Conservation (phyloP, 2,797 vertebrate species). For the Clamator glandarius region DNA sequence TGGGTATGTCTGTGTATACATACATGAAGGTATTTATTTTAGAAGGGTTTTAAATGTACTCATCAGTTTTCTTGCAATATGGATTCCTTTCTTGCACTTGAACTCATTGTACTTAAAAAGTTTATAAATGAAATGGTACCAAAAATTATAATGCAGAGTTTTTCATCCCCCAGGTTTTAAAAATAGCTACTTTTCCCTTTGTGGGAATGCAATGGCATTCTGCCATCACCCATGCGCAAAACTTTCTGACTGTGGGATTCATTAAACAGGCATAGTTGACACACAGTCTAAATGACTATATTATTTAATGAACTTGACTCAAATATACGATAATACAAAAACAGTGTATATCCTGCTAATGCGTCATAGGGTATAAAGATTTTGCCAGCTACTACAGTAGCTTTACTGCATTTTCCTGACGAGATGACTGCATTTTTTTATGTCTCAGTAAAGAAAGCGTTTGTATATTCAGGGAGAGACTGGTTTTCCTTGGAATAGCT, state of each 20-base stretch:
- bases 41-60: background rate
- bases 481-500: slow-evolving; percentile 64
- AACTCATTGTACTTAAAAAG: background rate
- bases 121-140: background rate
- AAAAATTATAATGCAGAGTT: background rate
- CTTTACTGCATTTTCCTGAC: background rate
- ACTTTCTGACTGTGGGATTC: background rate
- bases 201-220: slow-evolving; percentile 1
- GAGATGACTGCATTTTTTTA: slow-evolving; percentile 16
- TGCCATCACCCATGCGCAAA: background rate
- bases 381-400: background rate
- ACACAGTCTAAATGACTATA: background rate
- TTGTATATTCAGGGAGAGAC: slow-evolving; percentile 48
- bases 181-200: slow-evolving; percentile 23
- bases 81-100: background rate
- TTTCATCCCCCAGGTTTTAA: background rate
- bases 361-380: background rate
- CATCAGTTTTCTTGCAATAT: background rate
- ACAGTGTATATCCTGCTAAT: background rate
- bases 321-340: background rate
- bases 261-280: background rate
- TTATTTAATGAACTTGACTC: background rate
- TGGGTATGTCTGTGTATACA: background rate
- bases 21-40: background rate
- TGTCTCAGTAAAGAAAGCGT: slow-evolving; percentile 53